These are phyloP conservation scores for Lycodopsis pacificus DNA, from an alignment of 2,797 vertebrate genomes.

Conservation along the genomic window DNA sequence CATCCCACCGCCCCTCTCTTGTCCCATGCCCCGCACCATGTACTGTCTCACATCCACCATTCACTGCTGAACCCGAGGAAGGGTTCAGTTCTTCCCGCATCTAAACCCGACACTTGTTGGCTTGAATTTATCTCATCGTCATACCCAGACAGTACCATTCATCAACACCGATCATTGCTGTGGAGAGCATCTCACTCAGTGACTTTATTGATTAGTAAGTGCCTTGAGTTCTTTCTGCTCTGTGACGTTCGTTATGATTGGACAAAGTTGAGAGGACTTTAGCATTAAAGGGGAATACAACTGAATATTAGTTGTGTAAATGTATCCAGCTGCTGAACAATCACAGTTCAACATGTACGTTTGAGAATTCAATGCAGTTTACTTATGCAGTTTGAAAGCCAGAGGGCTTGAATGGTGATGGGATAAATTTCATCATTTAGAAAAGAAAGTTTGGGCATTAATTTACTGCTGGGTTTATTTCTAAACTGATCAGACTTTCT, in stretches of 20 bases:
- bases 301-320: conserved; percentile 23
- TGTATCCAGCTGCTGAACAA: background rate
- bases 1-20: conserved; percentile 56
- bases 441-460: conserved; percentile 9
- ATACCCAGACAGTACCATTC: conserved; percentile 34
- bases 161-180: conserved; percentile 34
- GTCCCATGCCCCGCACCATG: conserved; percentile 58
- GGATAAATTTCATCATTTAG: background rate
- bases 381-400: background rate
- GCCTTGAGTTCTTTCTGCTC: conserved; percentile 47
- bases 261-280: conserved; percentile 7
- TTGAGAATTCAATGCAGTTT: background rate
- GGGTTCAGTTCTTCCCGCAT: conserved; percentile 32
- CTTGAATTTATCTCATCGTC: conserved; percentile 23
- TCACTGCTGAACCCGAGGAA: conserved; percentile 56
- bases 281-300: conserved; percentile 7
- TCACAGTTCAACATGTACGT: background rate
- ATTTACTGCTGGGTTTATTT: conserved; percentile 25
- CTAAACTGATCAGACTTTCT: background rate
- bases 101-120: conserved; percentile 22
- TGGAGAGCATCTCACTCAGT: conserved; percentile 34
- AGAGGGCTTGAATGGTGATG: background rate
- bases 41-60: conserved; percentile 52
- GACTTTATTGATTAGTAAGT: conserved; percentile 42
- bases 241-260: background rate